Evolutionary conservation across 2,113 vertebrate species (phyloP).

Genomic region (Dromiciops gliroides): DNA sequence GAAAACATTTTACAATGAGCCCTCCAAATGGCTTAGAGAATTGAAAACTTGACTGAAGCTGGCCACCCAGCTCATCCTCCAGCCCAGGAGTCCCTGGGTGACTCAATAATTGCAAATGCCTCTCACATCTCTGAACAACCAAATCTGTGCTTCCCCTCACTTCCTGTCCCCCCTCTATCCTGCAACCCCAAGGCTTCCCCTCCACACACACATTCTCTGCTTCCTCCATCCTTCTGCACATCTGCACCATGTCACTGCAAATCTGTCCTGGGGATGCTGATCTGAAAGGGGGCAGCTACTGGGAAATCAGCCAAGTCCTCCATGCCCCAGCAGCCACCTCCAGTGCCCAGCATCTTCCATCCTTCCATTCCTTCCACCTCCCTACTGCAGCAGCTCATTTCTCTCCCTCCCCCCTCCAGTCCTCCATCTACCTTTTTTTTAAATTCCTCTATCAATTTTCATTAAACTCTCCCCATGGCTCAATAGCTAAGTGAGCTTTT

Average conservation of each 20-base stretch:
- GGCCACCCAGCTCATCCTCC: not conserved
- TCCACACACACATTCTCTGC: rapidly evolving
- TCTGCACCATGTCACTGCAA: not conserved
- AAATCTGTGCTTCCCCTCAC: not conserved
- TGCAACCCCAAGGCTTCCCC: too few species aligned
- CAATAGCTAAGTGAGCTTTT: constrained; percentile 72
- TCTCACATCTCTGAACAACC: constrained; percentile 11
- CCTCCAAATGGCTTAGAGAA: not conserved
- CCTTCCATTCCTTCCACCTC: not conserved
- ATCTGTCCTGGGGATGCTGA: not conserved
- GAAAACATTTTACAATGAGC: not conserved
- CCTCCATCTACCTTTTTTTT: constrained; percentile 68
- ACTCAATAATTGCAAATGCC: not conserved
- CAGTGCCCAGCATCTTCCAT: not conserved
- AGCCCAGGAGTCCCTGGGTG: not conserved
- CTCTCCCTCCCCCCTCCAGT: not conserved
- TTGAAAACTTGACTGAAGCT: not conserved
- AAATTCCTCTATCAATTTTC: constrained; percentile 84
- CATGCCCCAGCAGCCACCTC: not conserved
- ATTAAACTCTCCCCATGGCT: constrained; percentile 83
- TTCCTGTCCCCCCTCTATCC: rapidly evolving
- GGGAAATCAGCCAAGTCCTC: not conserved
- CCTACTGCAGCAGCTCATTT: not conserved
- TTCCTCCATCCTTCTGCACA: not conserved
- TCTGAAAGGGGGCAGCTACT: not conserved